These are phyloP conservation scores for Hippoglossus stenolepis DNA, from an alignment of 2,113 vertebrate species.

Conservation along the genomic window DNA sequence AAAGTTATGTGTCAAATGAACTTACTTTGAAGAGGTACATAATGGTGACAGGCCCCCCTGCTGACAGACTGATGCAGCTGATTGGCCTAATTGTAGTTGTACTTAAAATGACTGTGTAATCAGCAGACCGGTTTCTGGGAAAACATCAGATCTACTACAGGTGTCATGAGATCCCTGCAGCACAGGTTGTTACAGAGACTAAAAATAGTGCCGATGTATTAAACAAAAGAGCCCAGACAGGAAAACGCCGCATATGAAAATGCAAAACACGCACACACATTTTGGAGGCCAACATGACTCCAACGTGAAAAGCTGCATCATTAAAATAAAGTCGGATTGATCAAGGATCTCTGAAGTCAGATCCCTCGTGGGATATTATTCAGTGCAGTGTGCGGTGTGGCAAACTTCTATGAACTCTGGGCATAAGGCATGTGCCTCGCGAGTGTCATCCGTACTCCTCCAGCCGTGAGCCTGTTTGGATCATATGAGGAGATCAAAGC, in stretches of 20 bases:
- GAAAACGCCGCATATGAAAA: not conserved
- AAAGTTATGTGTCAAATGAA: conserved; percentile 3
- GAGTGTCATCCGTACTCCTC: conserved; percentile 70
- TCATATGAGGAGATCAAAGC: conserved; percentile 81
- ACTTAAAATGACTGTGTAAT: conserved; percentile 28
- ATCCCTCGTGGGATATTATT: not conserved
- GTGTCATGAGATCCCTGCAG: conserved; percentile 43
- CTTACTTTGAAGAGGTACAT: not conserved
- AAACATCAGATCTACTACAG: conserved; percentile 44
- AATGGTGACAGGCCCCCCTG: not conserved
- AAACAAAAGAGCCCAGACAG: not conserved
- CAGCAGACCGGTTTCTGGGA: conserved; percentile 7
- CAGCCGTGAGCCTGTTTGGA: conserved; percentile 71
- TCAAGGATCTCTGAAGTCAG: not conserved
- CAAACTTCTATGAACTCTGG: conserved; percentile 62
- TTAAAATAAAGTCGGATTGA: not conserved
- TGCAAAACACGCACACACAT: not conserved
- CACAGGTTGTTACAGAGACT: conserved; percentile 16
- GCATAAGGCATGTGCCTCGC: conserved; percentile 69
- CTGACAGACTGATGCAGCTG: not conserved
- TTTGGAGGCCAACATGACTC: not conserved
- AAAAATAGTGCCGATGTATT: conserved; percentile 8
- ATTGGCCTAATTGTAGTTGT: conserved; percentile 29
- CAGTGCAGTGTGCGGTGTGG: conserved; percentile 5
- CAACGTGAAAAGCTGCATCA: not conserved